Evolutionary conservation across 2,888 invertebrate genomes (phyloP).

Genomic region (Monopis laevigella): DNA sequence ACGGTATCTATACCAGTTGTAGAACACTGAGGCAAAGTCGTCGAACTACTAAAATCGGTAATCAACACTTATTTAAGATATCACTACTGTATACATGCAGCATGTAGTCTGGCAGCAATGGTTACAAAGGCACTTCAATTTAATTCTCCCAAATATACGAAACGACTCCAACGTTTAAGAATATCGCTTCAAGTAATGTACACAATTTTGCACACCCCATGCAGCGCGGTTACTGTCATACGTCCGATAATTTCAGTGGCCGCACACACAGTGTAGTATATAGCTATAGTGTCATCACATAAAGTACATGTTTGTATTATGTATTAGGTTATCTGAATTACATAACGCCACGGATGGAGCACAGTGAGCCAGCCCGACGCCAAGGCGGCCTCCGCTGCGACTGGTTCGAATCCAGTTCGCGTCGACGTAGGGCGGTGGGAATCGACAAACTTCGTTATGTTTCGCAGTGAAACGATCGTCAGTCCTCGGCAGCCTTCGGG

Average conservation of each 20-base stretch:
- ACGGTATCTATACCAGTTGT: too few species aligned
- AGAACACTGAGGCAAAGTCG: too few species aligned
- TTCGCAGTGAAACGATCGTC: constrained; percentile 59
- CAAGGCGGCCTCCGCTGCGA: constrained; percentile 60
- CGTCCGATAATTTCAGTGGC: constrained; percentile 1
- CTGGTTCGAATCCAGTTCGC: constrained; percentile 52
- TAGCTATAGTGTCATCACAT: too few species aligned
- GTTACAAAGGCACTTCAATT: constrained; percentile 25
- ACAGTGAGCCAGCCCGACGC: constrained; percentile 54
- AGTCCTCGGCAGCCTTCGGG: constrained; percentile 57
- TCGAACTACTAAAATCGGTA: too few species aligned
- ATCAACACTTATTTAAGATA: too few species aligned
- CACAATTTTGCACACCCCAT: constrained; percentile 42
- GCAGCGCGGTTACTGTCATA: neutral
- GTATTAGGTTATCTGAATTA: constrained; percentile 63
- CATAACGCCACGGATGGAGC: constrained; percentile 52
- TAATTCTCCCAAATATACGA: constrained; percentile 40
- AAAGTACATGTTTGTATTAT: constrained; percentile 47
- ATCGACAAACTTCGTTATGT: constrained; percentile 62
- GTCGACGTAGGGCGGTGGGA: constrained; percentile 56
- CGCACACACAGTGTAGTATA: too few species aligned
- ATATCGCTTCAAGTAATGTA: constrained; percentile 47
- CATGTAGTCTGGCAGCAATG: constrained; percentile 17
- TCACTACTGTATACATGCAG: neutral
- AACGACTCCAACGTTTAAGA: constrained; percentile 42